Base-by-base conservation (phyloP, 1,140 invertebrate genomes). In the Hormaphis cornu region DNA sequence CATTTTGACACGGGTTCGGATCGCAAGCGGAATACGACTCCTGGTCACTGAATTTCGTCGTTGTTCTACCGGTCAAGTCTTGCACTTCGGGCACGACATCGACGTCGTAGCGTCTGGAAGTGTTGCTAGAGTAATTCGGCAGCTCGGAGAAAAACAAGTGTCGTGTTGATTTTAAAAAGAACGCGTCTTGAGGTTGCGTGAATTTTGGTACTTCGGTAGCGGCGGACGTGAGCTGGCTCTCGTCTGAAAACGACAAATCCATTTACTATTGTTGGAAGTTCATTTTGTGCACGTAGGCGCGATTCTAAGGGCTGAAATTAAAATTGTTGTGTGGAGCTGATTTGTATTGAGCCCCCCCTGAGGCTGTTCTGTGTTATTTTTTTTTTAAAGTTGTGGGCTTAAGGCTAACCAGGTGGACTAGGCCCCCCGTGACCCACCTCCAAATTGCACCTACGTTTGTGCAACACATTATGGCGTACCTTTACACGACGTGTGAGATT, bases 201-300 rank as follows among this genome's bases (percentile, higher is more conserved):
- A 86, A 89, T 73, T 86, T 82, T 1, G 89, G 88, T 70, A 85
- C 85, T 72, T 89, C 89, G 12, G 89, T 90, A n/a, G n/a, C n/a
- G 42, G 83, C 84, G 7, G 69, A 61, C 14, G 74, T 61, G 40
- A 70, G 63, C 37, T 73, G 63, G 30, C 73, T 71, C 50, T 69
- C 71, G 14, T 75, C 70, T 69, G 46, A 66, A 24, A 28, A 46
- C 53, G 5, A 63, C 20, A 61, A 53, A 20, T 22, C 24, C 18
- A 33, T 30, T 59, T 24, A 54, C 12, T 54, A n/a, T n/a, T n/a
- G n/a, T n/a, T n/a, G n/a, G n/a, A n/a, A n/a, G n/a, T n/a, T n/a
- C n/a, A n/a, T n/a, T n/a, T n/a, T n/a, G n/a, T n/a, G n/a, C n/a
- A n/a, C n/a, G n/a, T n/a, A n/a, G n/a, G n/a, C n/a, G n/a, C n/a